Base-by-base conservation (phyloP, 2,888 invertebrate genomes). In the Peribatodes rhomboidaria region DNA sequence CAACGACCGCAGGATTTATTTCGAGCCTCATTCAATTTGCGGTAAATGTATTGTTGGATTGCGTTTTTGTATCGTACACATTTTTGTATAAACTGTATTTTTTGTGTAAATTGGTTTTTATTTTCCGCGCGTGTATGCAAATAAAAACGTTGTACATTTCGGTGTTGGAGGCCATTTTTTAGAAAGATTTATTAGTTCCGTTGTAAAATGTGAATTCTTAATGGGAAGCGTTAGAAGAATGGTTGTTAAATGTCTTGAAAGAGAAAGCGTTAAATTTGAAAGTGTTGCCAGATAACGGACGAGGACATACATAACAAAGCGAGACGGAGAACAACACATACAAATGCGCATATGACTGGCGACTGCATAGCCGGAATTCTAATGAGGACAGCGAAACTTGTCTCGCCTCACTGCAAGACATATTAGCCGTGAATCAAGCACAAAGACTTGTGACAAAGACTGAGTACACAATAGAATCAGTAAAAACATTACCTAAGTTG, bases 21-120 rank as follows among this genome's bases (percentile, higher is more conserved):
- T 88, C 85, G 84, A 90, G 87, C 85, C 84, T 90, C 86, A 91
- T 92, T 90, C 90, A 92, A 90, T 92, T 91, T 91, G 89, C 81
- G 89, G 89, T 83, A 85, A 87, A 86, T 86, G 87, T 89, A 89
- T 90, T 90, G 90, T 88, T 83, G 82, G 84, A 88, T 86, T 86
- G 86, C 79, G 77, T 89, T 89, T 88, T 86, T 85, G 82, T 87
- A 84, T 81, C 78, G 78, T 76, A 79, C 78, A 75, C 74, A 79
- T 81, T 84, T 67, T 78, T 78, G 76, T 79, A 75, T 74, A 80
- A 82, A 85, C 73, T 80, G 84, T 79, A 78, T 81, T 80, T 78
- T 79, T 75, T 72, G 68, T 62, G 67, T 60, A 50, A 62, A 56
- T 59, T 60, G 55, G 62, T 64, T 61, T 69, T 61, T 35, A 39